Evolutionary conservation across 1,140 invertebrate genomes (phyloP).

Genomic region (Drosophila rufa): DNA sequence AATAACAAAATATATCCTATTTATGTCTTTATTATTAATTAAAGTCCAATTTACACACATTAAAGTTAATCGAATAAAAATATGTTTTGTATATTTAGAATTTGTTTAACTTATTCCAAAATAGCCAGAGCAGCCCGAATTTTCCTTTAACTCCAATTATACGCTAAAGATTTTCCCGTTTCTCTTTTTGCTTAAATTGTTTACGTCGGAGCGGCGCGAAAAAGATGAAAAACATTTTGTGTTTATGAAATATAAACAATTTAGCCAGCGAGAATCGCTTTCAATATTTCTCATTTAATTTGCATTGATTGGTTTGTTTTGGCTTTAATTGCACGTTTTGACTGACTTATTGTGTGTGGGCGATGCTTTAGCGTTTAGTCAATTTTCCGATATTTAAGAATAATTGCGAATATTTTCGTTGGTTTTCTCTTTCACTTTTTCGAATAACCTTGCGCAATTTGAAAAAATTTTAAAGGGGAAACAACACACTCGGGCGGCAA

Average conservation of each 20-base stretch:
- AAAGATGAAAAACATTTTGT: constrained; percentile 50
- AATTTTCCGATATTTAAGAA: constrained; percentile 23
- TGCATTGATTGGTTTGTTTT: constrained; percentile 42
- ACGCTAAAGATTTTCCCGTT: background rate
- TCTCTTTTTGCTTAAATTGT: constrained; percentile 10
- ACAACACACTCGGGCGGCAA: background rate
- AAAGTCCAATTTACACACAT: too few relatives aligned
- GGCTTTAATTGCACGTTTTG: constrained; percentile 56
- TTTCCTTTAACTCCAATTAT: background rate
- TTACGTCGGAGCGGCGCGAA: constrained; percentile 40
- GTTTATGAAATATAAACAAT: constrained; percentile 61
- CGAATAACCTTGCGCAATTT: constrained; percentile 46
- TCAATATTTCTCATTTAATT: constrained; percentile 44
- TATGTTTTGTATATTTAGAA: background rate
- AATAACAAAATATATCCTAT: too few relatives aligned
- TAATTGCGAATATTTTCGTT: constrained; percentile 5
- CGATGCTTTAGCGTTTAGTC: constrained; percentile 16
- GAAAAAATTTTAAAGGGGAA: constrained; percentile 3
- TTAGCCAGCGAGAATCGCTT: constrained; percentile 37
- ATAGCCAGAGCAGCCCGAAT: constrained; percentile 9
- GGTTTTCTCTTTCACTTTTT: constrained; percentile 41
- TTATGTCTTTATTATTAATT: too few relatives aligned
- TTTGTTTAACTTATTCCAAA: background rate
- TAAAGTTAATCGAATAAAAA: too few relatives aligned
- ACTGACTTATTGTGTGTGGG: constrained; percentile 37